These are phyloP conservation scores for Amphimallon solstitiale DNA, from an alignment of 2,888 invertebrate genomes.

Conservation along the genomic window DNA sequence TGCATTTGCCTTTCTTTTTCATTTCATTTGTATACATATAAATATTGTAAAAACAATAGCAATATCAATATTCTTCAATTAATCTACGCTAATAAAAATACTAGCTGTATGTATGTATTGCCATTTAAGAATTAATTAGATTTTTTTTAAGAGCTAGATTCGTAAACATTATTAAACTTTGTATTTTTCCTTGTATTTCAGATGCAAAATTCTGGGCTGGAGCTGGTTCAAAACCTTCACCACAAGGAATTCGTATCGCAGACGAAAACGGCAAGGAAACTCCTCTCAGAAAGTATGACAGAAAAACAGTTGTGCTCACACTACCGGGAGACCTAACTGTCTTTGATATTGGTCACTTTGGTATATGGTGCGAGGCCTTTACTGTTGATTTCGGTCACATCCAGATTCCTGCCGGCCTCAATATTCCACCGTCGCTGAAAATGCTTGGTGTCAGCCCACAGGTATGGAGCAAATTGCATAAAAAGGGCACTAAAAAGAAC, in stretches of 20 bases:
- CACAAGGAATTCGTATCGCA: conserved; percentile 85
- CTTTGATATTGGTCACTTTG: conserved; percentile 92
- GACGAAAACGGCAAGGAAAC: conserved; percentile 90
- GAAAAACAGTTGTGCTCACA: conserved; percentile 89
- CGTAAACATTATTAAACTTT: too few species aligned
- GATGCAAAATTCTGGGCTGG: conserved; percentile 97
- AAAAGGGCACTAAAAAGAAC: conserved; percentile 30
- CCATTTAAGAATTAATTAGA: neutral
- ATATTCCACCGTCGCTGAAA: conserved; percentile 90
- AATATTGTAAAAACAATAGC: too few species aligned
- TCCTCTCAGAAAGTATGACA: conserved; percentile 83
- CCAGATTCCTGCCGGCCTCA: conserved; percentile 75
- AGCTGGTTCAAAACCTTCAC: conserved; percentile 80
- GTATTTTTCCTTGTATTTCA: conserved; percentile 61
- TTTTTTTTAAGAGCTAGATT: neutral
- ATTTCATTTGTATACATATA: too few species aligned
- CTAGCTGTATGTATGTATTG: too few species aligned
- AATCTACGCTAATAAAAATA: too few species aligned
- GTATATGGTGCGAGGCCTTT: conserved; percentile 93
- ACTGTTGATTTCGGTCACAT: conserved; percentile 93
- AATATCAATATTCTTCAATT: too few species aligned
- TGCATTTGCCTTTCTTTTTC: too few species aligned
- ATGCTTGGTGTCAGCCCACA: conserved; percentile 95
- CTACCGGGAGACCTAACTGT: conserved; percentile 89
- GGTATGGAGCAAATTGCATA: conserved; percentile 68